Evolutionary conservation across 2,888 invertebrate genomes (phyloP).

Genomic region (Coenonympha arcania): DNA sequence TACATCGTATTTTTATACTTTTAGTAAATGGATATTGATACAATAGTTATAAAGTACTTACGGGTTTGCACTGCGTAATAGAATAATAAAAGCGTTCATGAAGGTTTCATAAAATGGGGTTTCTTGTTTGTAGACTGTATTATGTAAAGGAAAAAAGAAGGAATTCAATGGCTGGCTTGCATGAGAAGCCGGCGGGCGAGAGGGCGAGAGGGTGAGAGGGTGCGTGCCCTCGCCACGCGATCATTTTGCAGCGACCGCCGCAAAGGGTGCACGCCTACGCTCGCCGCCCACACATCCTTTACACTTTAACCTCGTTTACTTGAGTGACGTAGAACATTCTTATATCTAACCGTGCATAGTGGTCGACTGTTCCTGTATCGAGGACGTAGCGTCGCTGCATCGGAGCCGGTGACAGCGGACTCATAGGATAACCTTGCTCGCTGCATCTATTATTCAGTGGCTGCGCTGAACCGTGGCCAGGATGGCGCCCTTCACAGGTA

Average conservation of each 20-base stretch:
- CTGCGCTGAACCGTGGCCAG: slow-evolving; percentile 60
- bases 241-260: slow-evolving; percentile 60
- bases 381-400: slow-evolving; percentile 38
- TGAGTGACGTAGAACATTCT: slow-evolving; percentile 59
- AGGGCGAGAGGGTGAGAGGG: slow-evolving; percentile 40
- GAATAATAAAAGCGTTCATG: neutral
- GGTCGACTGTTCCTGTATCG: slow-evolving; percentile 38
- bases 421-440: slow-evolving; percentile 55
- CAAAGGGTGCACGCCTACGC: slow-evolving; percentile 55
- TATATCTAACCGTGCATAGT: slow-evolving; percentile 40
- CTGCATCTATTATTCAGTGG: slow-evolving; percentile 70
- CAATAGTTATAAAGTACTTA: no score
- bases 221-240: slow-evolving; percentile 51
- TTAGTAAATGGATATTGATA: no score
- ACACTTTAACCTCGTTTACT: slow-evolving; percentile 60
- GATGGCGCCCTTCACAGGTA: slow-evolving; percentile 69
- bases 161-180: slow-evolving; percentile 40
- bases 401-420: slow-evolving; percentile 38
- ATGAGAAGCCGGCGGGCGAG: slow-evolving; percentile 42
- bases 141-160: slow-evolving; percentile 14
- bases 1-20: no score
- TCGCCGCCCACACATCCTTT: slow-evolving; percentile 36
- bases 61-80: neutral
- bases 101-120: neutral
- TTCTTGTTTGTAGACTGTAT: slow-evolving; percentile 12